Evolutionary conservation across 1,140 invertebrate genomes (phyloP).

Genomic region (Drosophila ananassae): DNA sequence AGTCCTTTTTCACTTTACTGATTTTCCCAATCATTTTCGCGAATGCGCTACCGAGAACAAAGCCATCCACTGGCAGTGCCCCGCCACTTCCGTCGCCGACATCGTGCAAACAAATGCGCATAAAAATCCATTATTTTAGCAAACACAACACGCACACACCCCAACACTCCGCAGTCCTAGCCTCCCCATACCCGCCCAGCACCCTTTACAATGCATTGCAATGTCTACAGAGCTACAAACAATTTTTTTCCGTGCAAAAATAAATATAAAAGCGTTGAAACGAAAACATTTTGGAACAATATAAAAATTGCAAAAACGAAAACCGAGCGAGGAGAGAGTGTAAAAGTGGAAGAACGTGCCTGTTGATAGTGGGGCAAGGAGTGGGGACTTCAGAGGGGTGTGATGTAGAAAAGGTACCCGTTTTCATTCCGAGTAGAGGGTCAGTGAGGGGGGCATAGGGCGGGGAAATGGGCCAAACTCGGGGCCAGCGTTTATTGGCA

Average conservation of each 20-base stretch:
- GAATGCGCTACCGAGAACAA: slow-evolving; percentile 52
- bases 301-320: slow-evolving; percentile 74
- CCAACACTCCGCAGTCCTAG: neutral
- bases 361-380: neutral
- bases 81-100: slow-evolving; percentile 44
- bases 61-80: slow-evolving; percentile 33
- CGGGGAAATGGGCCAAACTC: slow-evolving; percentile 3
- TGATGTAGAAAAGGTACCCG: slow-evolving; percentile 6
- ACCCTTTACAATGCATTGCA: slow-evolving; percentile 28
- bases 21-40: slow-evolving; percentile 63
- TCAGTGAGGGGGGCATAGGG: neutral
- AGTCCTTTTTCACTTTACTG: slow-evolving; percentile 54
- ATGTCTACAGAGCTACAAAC: slow-evolving; percentile 47
- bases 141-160: slow-evolving; percentile 58
- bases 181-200: neutral
- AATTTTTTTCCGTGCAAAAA: slow-evolving; percentile 61
- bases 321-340: neutral
- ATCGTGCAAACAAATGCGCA: slow-evolving; percentile 72
- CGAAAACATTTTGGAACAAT: slow-evolving; percentile 79
- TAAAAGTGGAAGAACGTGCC: slow-evolving; percentile 2
- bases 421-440: neutral
- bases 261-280: slow-evolving; percentile 78
- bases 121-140: slow-evolving; percentile 80
- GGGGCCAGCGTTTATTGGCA: slow-evolving; percentile 70
- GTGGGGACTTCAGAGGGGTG: no score